Percentiles rank a stretch among this genome's conserved stretches.
Evolutionary conservation across 2,888 invertebrate genomes (phyloP).

Genomic region (Spilarctia lutea): DNA sequence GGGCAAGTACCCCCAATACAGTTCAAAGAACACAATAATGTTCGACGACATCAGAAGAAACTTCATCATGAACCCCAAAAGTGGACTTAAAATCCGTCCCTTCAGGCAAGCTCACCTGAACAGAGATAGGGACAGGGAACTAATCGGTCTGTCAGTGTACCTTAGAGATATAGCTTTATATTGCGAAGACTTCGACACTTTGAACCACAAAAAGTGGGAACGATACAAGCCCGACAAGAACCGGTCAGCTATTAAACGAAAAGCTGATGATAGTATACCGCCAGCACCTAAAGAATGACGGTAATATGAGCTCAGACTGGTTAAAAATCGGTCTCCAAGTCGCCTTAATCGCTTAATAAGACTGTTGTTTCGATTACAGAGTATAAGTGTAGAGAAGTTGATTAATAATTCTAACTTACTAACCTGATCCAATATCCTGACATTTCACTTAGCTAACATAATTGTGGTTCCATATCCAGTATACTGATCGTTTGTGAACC

Average conservation of each 20-base stretch:
- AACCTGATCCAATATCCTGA: not conserved
- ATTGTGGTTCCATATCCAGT: no score
- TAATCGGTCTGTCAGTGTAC: constrained; percentile 93
- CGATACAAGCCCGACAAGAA: constrained; percentile 87
- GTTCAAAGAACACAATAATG: constrained; percentile 97
- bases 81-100: constrained; percentile 95
- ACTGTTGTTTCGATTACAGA: constrained; percentile 40
- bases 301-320: constrained; percentile 29
- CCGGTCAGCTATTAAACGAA: constrained; percentile 72
- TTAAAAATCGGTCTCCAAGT: constrained; percentile 28
- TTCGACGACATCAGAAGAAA: constrained; percentile 98
- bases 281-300: constrained; percentile 77
- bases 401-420: not conserved
- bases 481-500: no score
- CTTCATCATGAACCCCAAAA: constrained; percentile 98
- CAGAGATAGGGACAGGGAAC: constrained; percentile 93
- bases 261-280: constrained; percentile 79
- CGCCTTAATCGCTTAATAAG: constrained; percentile 59
- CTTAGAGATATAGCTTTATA: constrained; percentile 93
- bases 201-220: constrained; percentile 98
- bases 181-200: constrained; percentile 92
- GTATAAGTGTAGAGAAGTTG: not conserved
- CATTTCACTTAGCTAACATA: not conserved
- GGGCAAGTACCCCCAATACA: constrained; percentile 97
- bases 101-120: constrained; percentile 97